Conservation (phyloP, 2,888 invertebrate species). For the Meloe dianella region DNA sequence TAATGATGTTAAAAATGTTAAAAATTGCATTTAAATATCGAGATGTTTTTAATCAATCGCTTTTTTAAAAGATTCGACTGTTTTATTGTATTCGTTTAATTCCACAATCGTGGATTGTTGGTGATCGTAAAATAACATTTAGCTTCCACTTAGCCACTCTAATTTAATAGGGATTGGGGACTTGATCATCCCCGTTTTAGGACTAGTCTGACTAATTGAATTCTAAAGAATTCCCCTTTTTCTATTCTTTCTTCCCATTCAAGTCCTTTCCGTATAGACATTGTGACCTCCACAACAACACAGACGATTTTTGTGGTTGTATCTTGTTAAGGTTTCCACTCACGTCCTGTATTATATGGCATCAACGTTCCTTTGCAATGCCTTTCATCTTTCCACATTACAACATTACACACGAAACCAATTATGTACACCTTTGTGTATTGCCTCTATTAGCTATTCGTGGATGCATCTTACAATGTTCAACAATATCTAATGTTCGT, state of each 20-base stretch:
- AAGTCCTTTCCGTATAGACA: not conserved
- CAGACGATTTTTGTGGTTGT: conserved; percentile 47
- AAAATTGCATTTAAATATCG: too few species aligned
- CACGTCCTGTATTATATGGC: conserved; percentile 57
- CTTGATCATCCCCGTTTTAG: not conserved
- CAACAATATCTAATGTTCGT: conserved; percentile 20
- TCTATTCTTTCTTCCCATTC: conserved; percentile 17
- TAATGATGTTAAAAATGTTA: not conserved
- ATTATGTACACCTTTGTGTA: conserved; percentile 60
- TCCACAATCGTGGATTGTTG: conserved; percentile 14
- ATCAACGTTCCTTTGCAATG: conserved; percentile 48
- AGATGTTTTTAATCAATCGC: too few species aligned
- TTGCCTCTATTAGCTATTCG: conserved; percentile 52
- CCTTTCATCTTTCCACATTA: conserved; percentile 59
- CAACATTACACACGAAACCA: conserved; percentile 59
- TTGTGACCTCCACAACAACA: conserved; percentile 17
- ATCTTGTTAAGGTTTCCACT: conserved; percentile 51
- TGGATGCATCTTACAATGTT: conserved; percentile 22
- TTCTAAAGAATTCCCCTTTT: conserved; percentile 41
- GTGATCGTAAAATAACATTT: conserved; percentile 35
- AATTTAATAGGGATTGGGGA: conserved; percentile 36
- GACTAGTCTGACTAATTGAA: conserved; percentile 44
- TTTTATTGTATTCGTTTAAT: not conserved
- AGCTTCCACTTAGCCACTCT: conserved; percentile 35
- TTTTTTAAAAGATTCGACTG: too few species aligned